Evolutionary conservation across 2,888 invertebrate genomes (phyloP), one percentile per base, ranked within the genome.

Genomic region (Cosmia pyralina): DNA sequence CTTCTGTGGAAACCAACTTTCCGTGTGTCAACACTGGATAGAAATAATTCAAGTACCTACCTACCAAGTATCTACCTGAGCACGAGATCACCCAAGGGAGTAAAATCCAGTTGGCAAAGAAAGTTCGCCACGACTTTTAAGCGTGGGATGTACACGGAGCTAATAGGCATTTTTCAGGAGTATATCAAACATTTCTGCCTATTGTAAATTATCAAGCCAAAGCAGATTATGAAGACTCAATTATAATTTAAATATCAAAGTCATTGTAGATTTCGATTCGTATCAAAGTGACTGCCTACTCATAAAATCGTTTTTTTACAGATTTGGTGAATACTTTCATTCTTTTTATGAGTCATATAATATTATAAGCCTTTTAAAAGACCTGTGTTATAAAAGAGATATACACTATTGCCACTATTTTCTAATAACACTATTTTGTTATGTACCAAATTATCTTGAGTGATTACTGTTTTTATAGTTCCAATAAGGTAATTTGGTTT

Each of bases 1-100:
- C 28, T 53, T 55, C 19, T 53, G 38, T 48, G 34, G 13, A 62
- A 69, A 69, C 34, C 41, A 22, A 63, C 60, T 79, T 76, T 28
- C 28, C 2, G 22, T 46, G 17, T 59, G 50, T 48, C 63, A 67
- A 77, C 53, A 55, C 34, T 62, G 13, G 41, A 53, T 53, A 53
- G 19, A 76, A 81, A 62, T 81, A 69, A 81, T 69, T 69, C 46
- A 38, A 55, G 38, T 67, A 38, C 11, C 5, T n/a, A 28, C 28
- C 28, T 28, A 28, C 28, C 28, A 28, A 28, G 1, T n/a, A 38
- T 62, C 38, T 57, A 63, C 75, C 46, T 60, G 52, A 46, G 60
- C 19, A 57, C 15, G 58, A 65, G 50, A 60, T 69, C 38, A 48
- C 55, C 41, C 52, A 53, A 62, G 69, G 55, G 69, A 76, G 41